Base-by-base conservation (phyloP, 2,888 invertebrate genomes). In the Dynastes grantii region DNA sequence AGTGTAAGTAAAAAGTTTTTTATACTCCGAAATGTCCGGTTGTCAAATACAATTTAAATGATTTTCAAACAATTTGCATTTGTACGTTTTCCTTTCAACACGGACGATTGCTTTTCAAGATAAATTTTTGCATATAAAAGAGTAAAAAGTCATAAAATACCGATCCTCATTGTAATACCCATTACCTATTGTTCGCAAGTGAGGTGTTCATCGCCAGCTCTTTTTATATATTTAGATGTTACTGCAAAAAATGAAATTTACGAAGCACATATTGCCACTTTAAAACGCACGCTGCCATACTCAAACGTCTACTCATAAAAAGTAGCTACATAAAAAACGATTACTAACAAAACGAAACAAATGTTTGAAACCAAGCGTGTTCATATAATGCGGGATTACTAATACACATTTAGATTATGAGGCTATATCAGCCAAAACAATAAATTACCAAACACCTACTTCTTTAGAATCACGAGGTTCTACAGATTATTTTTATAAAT, bases 311-410 rank as follows among this genome's bases (percentile, higher is more conserved):
- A 11, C 51, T 51, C 16, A 9, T 51, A 51, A 68, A 68, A 68
- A 68, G 49, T 11, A 68, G 51, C 49, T 68, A 68, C 45, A 68
- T 45, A 68, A 68, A 68, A 68, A 68, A 51, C 49, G 68, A 16
- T 51, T 68, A 51, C 51, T 51, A 68, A 68, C 49, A 22, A 51
- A 65, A 51, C 9, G 29, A 40, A 68, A 68, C 68, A 68, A 68
- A 51, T 51, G 68, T 51, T 51, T 53, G 29, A 51, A 11, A 29
- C 49, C 29, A 32, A 68, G 51, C 51, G 68, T 68, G 68, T 68
- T 68, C 65, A 45, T 51, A 32, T 68, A 51, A 68, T 29, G 29
- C 49, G 51, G 51, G 51, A 68, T 49, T 40, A 16, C 49, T 27
- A 68, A 68, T 51, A 29, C 51, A 68, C 51, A 51, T 68, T 45